Conservation (phyloP, 2,888 invertebrate species). For the Epsilonema sp. region DNA sequence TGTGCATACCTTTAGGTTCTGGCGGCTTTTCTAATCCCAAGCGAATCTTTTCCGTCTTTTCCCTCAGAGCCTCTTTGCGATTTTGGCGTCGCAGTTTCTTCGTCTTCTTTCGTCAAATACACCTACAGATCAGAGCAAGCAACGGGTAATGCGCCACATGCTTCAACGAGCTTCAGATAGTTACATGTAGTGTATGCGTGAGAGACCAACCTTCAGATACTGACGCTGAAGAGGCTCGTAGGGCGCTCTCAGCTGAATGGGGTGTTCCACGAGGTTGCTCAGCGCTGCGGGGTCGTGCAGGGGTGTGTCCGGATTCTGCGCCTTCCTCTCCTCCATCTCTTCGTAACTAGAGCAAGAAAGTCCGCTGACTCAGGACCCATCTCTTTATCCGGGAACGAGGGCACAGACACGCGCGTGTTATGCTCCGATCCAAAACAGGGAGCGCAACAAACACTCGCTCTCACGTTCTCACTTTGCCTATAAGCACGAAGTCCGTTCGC, state of each 20-base stretch:
- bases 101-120: conserved; percentile 69
- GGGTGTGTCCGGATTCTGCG: conserved; percentile 12
- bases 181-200: not conserved
- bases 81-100: conserved; percentile 89
- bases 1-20: conserved; percentile 54
- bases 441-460: too few relatives aligned
- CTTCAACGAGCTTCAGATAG: too few relatives aligned
- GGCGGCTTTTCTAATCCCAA: conserved; percentile 82
- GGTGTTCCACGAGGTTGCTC: conserved; percentile 87
- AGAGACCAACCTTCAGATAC: conserved; percentile 16
- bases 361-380: conserved; percentile 1
- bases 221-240: conserved; percentile 43
- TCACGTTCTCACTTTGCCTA: too few relatives aligned
- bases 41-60: conserved; percentile 90
- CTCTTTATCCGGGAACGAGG: not conserved
- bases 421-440: too few relatives aligned
- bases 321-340: conserved; percentile 14
- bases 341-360: conserved; percentile 9
- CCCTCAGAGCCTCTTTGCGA: conserved; percentile 85
- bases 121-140: conserved; percentile 15
- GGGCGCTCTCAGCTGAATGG: conserved; percentile 79
- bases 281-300: conserved; percentile 35
- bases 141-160: not conserved
- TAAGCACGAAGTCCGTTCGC: too few relatives aligned
- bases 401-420: not conserved